A percentile compares a stretch with the other conserved stretches of the same genome.
Conservation (phyloP, 2,113 vertebrate species). For the Python bivittatus region DNA sequence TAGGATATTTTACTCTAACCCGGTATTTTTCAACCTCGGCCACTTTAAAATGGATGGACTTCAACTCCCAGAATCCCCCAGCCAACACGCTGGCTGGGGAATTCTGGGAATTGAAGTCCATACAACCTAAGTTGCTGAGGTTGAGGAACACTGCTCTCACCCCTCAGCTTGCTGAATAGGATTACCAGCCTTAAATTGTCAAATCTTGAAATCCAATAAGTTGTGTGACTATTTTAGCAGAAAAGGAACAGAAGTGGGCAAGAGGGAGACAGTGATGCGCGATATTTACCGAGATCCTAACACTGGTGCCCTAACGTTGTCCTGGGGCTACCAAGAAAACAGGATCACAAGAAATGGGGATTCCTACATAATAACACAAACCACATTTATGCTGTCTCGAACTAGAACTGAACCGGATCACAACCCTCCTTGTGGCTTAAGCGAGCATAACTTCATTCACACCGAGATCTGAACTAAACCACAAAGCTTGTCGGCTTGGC, state of each 20-base stretch:
- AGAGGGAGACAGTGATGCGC: neutral
- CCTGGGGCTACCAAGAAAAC: neutral
- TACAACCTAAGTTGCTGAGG: neutral
- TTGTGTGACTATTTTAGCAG: slow-evolving; percentile 12
- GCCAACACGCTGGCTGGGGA: too few relatives aligned
- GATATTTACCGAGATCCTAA: neutral
- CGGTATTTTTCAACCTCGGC: neutral
- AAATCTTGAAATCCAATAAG: slow-evolving; percentile 33
- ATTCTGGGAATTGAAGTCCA: neutral
- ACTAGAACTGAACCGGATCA: neutral
- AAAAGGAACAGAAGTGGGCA: neutral
- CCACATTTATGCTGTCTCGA: neutral
- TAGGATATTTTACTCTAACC: slow-evolving; percentile 35
- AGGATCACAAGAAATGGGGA: neutral
- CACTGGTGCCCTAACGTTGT: neutral
- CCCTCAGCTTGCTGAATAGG: slow-evolving; percentile 31
- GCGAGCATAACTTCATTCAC: neutral
- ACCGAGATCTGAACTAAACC: neutral
- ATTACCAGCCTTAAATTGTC: slow-evolving; percentile 40
- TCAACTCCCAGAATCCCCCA: too few relatives aligned
- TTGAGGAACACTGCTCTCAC: neutral
- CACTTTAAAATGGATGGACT: neutral
- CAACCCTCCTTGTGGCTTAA: neutral
- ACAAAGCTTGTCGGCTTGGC: neutral
- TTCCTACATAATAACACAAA: neutral